Base-by-base conservation (phyloP, 2,888 invertebrate genomes). In the Phyto melanocephala region DNA sequence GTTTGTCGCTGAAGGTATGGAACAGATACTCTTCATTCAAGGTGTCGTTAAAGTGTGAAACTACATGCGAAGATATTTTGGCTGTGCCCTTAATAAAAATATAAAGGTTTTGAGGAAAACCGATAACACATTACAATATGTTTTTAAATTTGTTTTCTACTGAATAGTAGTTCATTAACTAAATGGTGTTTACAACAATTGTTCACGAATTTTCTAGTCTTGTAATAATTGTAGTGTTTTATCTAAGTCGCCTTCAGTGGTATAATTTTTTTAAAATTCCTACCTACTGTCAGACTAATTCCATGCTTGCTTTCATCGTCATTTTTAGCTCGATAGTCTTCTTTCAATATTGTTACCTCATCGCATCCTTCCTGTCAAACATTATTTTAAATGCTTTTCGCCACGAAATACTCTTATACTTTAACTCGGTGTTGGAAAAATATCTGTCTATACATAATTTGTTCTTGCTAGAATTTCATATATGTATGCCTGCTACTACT, bases 401-500 rank as follows among this genome's bases (percentile, higher is more conserved):
- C 45, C 70, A 71, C 52, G 58, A 65, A 68, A 63, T 67, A 35
- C 47, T 40, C 33, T 60, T 82, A 24, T 50, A n/a, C 56, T 72
- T 42, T 1, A 45, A 5, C 0, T 17, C 40, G 75, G 40, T 15
- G 68, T 62, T 58, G 11, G 35, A 35, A 35, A 28, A 74, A 62
- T 62, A 63, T 68, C 47, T 75, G 54, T 71, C 17, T n/a, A 20
- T 37, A 1, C 13, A 13, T 40, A 40, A 10, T 7, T 13, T n/a
- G n/a, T 10, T 8, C 35, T 35, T 24, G 3, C 7, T n/a, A 65
- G 22, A 56, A 15, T 56, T 79, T 17, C 80, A 71, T 84, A 88
- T 85, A 89, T 87, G 89, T 88, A 88, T 89, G 88, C 88, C 87
- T 87, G 86, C 86, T 54, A 40, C 20, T 52, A 2, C 52, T 87